Evolutionary conservation across 2,797 vertebrate species (phyloP).

Genomic region (Platyrinchus mystaceus): DNA sequence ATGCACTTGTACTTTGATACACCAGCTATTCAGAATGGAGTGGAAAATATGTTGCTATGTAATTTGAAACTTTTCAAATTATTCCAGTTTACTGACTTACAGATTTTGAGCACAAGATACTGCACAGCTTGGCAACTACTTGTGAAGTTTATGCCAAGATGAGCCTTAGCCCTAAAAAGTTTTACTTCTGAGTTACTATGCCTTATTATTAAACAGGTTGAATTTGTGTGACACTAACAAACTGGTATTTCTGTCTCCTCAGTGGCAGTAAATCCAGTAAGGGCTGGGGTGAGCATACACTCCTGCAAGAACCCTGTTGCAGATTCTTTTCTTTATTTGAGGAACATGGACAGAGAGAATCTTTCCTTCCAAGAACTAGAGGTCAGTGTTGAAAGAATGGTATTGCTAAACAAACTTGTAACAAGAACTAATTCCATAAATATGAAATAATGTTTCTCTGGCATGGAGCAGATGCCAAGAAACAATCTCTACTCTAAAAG

Average conservation of each 20-base stretch:
- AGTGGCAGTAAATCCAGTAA: background rate
- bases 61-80: background rate
- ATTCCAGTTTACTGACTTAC: background rate
- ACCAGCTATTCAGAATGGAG: background rate
- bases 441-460: background rate
- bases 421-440: background rate
- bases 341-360: background rate
- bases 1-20: background rate
- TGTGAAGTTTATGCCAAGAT: background rate
- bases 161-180: background rate
- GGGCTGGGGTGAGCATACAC: background rate
- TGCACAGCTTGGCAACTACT: background rate
- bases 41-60: accelerated
- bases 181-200: background rate
- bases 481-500: background rate
- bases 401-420: background rate
- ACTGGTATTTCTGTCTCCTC: background rate
- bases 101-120: background rate
- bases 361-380: background rate
- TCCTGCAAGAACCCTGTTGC: background rate
- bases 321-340: background rate
- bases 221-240: background rate
- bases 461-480: background rate
- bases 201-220: background rate
- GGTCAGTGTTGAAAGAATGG: background rate